phyloP scores from a whole-genome alignment of 2,113 vertebrate species.

The Donacobius atricapilla region DNA sequence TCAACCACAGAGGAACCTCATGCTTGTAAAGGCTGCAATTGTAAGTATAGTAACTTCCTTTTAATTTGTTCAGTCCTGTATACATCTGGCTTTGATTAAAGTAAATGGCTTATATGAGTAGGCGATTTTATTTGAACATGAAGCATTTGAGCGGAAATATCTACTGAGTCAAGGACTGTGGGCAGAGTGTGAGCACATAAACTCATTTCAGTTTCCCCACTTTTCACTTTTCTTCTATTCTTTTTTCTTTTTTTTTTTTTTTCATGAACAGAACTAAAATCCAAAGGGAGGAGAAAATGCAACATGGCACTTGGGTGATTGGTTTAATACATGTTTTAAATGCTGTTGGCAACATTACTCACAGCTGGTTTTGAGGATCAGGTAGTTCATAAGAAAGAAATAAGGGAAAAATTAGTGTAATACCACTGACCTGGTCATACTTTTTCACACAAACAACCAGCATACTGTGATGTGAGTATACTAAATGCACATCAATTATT shows the following conservation, averaged over 20 bases:
- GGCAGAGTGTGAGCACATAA: neutral
- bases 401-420: neutral
- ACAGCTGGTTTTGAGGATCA: neutral
- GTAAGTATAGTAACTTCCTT: constrained; percentile 25
- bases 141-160: neutral
- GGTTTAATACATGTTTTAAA: neutral
- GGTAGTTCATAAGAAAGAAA: neutral
- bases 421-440: neutral
- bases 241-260: neutral
- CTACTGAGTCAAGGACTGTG: neutral
- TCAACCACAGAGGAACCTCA: neutral
- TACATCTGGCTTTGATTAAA: constrained; percentile 45
- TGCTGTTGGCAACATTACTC: neutral
- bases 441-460: neutral
- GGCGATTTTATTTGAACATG: neutral
- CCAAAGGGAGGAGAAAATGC: neutral
- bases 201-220: neutral
- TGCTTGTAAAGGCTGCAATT: constrained; percentile 30
- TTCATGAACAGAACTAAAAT: neutral
- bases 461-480: neutral
- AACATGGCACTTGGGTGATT: neutral
- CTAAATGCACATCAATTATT: neutral
- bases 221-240: neutral
- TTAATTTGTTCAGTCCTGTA: constrained; percentile 18
- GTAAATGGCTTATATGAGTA: neutral